A percentile compares a stretch with the other conserved stretches of the same genome.
Conservation (phyloP, 1,140 invertebrate genomes). For the Trichomalopsis sarcophagae region DNA sequence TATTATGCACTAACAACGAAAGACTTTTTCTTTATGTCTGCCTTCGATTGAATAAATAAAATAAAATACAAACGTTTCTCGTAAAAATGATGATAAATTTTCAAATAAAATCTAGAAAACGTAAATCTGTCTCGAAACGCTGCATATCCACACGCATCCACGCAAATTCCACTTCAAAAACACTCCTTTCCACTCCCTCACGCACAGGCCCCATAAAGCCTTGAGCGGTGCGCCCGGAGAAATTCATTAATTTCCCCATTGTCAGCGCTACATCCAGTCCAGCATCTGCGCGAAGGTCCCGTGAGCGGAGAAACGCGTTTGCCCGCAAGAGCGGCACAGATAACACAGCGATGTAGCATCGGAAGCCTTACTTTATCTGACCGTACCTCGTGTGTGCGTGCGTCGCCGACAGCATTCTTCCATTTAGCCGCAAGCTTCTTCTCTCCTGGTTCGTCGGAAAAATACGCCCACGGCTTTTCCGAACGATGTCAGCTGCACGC, state of each 20-base stretch:
- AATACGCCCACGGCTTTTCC: conserved; percentile 44
- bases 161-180: not conserved
- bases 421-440: conserved; percentile 41
- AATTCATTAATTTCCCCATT: conserved; percentile 48
- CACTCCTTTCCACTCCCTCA: not conserved
- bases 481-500: not conserved
- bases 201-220: not conserved
- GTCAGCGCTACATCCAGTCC: conserved; percentile 30
- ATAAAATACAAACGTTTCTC: no score
- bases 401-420: conserved; percentile 41
- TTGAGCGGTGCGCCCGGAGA: not conserved
- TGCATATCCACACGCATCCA: not conserved
- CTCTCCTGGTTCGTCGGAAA: not conserved
- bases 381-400: not conserved
- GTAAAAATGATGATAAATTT: not conserved
- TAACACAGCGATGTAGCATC: conserved; percentile 19
- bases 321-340: not conserved
- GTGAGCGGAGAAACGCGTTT: conserved; percentile 39
- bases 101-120: not conserved
- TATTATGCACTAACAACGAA: no score
- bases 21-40: no score
- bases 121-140: not conserved
- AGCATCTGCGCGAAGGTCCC: not conserved
- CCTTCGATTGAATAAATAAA: no score
- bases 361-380: not conserved